phyloP scores from a whole-genome alignment of 2,888 invertebrate genomes.

The Hesperia comma region DNA sequence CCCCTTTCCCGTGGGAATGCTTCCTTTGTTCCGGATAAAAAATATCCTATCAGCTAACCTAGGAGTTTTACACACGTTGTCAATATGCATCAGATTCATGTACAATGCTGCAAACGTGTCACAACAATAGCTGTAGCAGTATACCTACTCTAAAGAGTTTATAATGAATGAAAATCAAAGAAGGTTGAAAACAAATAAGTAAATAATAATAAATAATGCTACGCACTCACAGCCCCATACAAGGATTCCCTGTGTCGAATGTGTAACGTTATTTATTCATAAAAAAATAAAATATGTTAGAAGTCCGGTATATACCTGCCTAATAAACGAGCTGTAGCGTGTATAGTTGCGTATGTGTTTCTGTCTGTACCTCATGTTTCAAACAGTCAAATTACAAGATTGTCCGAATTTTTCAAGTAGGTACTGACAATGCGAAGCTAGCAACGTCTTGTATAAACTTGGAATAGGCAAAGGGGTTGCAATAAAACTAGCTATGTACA shows the following conservation, averaged over 20 bases:
- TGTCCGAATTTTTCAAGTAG: not conserved
- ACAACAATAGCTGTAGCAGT: not conserved
- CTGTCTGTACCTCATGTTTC: too few relatives aligned
- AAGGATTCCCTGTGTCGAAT: too few relatives aligned
- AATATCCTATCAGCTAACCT: not conserved
- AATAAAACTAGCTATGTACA: conserved; percentile 65
- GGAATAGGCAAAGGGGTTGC: conserved; percentile 50
- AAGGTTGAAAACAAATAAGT: too few relatives aligned
- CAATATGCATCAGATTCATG: not conserved
- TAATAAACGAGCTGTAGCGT: too few relatives aligned
- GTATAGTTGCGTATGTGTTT: too few relatives aligned
- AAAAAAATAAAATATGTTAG: too few relatives aligned
- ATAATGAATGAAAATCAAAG: too few relatives aligned
- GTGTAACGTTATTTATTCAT: too few relatives aligned
- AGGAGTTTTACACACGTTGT: not conserved
- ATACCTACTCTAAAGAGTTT: too few relatives aligned
- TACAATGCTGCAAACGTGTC: not conserved
- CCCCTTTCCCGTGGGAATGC: not conserved
- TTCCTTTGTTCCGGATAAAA: not conserved
- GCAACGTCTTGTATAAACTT: conserved; percentile 16
- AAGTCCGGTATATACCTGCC: too few relatives aligned
- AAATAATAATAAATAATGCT: too few relatives aligned
- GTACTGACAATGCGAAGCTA: not conserved
- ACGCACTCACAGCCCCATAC: too few relatives aligned
- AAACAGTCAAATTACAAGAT: not conserved